Percentiles rank a stretch among this genome's conserved stretches.
Conservation (phyloP, 2,797 vertebrate genomes). For the Macrochelys suwanniensis region DNA sequence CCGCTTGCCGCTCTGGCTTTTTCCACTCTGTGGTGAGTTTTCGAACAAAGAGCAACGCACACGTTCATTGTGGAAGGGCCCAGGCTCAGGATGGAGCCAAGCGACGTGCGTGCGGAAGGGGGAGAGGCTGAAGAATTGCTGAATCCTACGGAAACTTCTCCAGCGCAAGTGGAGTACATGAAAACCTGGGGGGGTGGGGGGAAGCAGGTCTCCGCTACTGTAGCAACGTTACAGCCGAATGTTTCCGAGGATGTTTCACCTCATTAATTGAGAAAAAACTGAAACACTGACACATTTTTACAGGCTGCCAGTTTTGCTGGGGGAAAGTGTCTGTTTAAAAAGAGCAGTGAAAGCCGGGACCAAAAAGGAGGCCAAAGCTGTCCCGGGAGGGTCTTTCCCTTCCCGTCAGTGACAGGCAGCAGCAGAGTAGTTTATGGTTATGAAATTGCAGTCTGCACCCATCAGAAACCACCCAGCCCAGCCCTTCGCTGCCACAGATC, state of each 20-base stretch:
- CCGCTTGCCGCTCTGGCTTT: not conserved
- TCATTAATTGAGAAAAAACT: slow-evolving; percentile 78
- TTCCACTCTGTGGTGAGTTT: not conserved
- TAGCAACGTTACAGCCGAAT: slow-evolving; percentile 55
- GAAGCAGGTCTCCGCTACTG: slow-evolving; percentile 59
- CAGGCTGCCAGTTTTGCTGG: slow-evolving; percentile 68
- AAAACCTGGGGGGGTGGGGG: slow-evolving; percentile 61
- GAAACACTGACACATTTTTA: slow-evolving; percentile 73
- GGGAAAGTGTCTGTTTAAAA: slow-evolving; percentile 55
- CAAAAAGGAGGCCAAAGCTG: slow-evolving; percentile 63
- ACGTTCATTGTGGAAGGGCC: not conserved
- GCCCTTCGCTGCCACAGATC: fast-evolving
- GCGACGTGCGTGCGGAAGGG: not conserved
- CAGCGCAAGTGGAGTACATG: slow-evolving; percentile 35
- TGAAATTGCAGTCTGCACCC: slow-evolving; percentile 2
- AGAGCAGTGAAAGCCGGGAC: slow-evolving; percentile 54
- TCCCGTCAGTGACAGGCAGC: slow-evolving; percentile 57
- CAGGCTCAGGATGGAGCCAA: not conserved
- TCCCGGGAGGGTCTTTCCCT: slow-evolving; percentile 61
- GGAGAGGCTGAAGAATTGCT: slow-evolving; percentile 32
- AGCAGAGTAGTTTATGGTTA: slow-evolving; percentile 51
- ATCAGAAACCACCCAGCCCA: not conserved
- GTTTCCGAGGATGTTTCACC: slow-evolving; percentile 77
- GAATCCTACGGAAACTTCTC: slow-evolving; percentile 70
- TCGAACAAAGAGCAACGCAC: not conserved